Base-by-base conservation (phyloP, 2,113 vertebrate genomes). In the Gobiocypris rarus region DNA sequence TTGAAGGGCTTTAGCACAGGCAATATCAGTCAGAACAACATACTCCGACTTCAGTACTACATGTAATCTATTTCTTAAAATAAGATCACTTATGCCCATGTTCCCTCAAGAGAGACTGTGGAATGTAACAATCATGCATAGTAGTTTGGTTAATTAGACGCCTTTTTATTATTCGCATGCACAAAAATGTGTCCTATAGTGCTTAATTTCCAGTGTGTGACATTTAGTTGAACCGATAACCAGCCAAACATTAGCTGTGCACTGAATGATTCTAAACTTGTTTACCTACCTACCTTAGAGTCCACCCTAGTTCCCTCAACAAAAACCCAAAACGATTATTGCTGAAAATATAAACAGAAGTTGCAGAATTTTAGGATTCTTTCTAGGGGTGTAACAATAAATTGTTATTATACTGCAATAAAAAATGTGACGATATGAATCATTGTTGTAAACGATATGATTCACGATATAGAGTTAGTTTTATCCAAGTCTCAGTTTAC, bases 21-120 rank as follows among this genome's bases (percentile, higher is more conserved):
- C 50, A 31, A 31, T 43, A 78, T 43, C 75, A 43, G 19, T 78
- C n/a, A 45, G 13, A 28, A 41, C 58, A 43, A 15, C 38, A 78
- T 43, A 78, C 58, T 65, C 2, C 22, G 61, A 67, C 61, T 81
- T 81, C 59, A 65, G 77, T 67, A 50, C 43, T 67, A 3, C 59
- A 50, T 80, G 59, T 50, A 67, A 34, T 80, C 78, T 4, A 67
- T 81, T 81, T 50, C 15, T 81, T 63, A 34, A 81, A 52, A 81
- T 81, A 52, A 67, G 59, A 81, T 81, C 78, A 50, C n/a, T 50
- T 28, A 63, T 8, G n/a, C 22, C 11, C 4, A 28, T 48, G 28
- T 75, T 70, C 52, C 26, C 14, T 65, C 71, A n/a, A 43, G 26
- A 65, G 58, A 75, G 34, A 7, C 5, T 19, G 1, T 38, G 34